Evolutionary conservation across 2,797 vertebrate genomes (phyloP), one percentile per base, ranked within the genome.

Genomic region (Takifugu rubripes): DNA sequence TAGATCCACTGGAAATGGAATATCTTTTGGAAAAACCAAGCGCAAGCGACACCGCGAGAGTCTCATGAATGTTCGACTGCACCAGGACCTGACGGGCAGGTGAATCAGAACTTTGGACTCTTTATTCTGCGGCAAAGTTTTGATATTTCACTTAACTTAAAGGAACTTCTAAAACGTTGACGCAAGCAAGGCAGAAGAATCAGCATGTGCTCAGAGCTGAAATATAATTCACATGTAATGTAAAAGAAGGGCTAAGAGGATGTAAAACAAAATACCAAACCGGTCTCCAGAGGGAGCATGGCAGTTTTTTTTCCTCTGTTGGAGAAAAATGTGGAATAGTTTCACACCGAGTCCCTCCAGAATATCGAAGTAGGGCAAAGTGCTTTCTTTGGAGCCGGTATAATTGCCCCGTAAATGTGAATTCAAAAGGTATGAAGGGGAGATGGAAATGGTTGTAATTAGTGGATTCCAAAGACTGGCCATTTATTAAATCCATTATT

Each of bases 211-310:
- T 64, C 54, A 52, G 73, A 76, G 74, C 68, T 54, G 63, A 68
- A 68, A 74, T 64, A 85, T 89, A 84, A 88, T 84, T 88, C 87
- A 86, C 68, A 81, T 64, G 71, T 75, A 77, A 80, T 83, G 79
- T 88, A 85, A 90, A 90, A 87, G 78, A 77, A 71, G 63, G 69
- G 82, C 78, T 79, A 72, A 49, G 21, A 83, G 75, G 80, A 80
- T 47, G 72, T 85, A 82, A 88, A 87, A 84, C 78, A 77, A 79
- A 84, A 86, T 74, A 75, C 77, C 84, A 81, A 85, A 79, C 53
- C 53, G 40, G 66, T 78, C 77, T 80, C 79, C 42, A 44, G 72
- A 70, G 74, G 67, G 56, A 72, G 58, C 5, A 67, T 2, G 12
- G 56, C 62, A 82, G 84, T 76, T 67, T 67, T 77, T 71, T 66